Base-by-base conservation (phyloP, 1,140 invertebrate species). In the Nymphalis io region DNA sequence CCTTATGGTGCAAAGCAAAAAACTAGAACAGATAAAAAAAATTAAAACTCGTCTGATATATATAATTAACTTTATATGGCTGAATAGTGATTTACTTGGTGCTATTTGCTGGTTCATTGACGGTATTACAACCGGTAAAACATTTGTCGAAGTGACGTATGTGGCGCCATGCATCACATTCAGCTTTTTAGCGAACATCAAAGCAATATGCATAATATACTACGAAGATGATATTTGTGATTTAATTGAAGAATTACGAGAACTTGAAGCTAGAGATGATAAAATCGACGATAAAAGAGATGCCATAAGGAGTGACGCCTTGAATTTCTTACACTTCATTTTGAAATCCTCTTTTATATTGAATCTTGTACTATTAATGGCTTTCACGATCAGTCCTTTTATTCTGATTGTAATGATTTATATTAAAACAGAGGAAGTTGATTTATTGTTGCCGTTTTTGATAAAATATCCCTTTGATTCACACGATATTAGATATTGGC, bases 391-490 rank as follows among this genome's bases (percentile, higher is more conserved):
- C 12, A 71, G 68, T 15, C 79, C 83, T 2, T 62, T 79, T 0
- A 40, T 76, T 8, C 16, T 76, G 13, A 80, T 80, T 51, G 58
- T 21, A 0, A 75, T 73, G 33, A 73, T 76, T 23, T 82, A 81
- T 72, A 44, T 72, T 1, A 77, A 60, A 23, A 78, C 70, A 1
- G 70, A 75, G 3, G 60, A 74, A 44, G 57, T 73, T 6, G 74
- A 77, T 11, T 63, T 79, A 6, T 61, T 69, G 4, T 75, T 81
- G 58, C 83, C 83, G 15, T 84, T 79, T 67, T 27, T 71, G 12
- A 75, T 83, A 4, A 75, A 78, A 51, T 87, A 85, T 60, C 79
- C 76, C 15, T 85, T 84, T 58, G 76, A 87, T 70, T 69, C 72
- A 3, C 69, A 78, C 53, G 72, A 76, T 16, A 64, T 69, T 33